A percentile compares a stretch with the other conserved stretches of the same genome.
phyloP scores from a whole-genome alignment of 2,888 invertebrate genomes.

The Ennomos fuscantarius region DNA sequence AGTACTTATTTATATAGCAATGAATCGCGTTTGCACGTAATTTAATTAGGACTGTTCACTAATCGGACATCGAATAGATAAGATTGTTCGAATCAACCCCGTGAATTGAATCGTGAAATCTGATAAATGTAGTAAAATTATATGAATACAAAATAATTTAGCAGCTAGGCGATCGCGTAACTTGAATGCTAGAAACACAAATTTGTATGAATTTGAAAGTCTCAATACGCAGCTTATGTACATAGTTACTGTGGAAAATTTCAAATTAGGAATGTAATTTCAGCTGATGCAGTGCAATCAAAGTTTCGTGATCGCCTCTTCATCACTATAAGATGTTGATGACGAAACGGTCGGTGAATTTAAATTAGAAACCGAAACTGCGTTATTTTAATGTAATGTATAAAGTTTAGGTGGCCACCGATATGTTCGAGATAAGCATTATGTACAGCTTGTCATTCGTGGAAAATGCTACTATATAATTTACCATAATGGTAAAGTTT shows the following conservation, averaged over 20 bases:
- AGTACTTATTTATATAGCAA: neutral
- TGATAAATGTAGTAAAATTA: conserved; percentile 12
- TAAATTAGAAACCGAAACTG: conserved; percentile 7
- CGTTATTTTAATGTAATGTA: conserved; percentile 21
- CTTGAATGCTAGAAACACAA: no score
- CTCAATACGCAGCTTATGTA: no score
- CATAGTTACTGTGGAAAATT: no score
- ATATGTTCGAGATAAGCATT: conserved; percentile 8
- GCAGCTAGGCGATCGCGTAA: no score
- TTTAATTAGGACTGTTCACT: neutral
- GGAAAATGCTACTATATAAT: conserved; percentile 8
- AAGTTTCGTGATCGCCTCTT: no score
- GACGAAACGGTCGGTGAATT: conserved; percentile 6
- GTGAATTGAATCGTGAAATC: neutral
- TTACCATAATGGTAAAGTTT: conserved; percentile 33
- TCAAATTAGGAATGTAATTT: no score
- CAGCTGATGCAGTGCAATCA: no score
- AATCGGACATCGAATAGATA: neutral
- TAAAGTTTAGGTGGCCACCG: conserved; percentile 20
- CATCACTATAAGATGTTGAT: conserved; percentile 4
- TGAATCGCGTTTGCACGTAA: neutral
- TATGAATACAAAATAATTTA: neutral
- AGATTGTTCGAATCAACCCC: neutral
- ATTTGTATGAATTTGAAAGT: no score
- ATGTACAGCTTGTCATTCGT: conserved; percentile 14